Conservation (phyloP, 1,140 invertebrate species). For the Limonius californicus region DNA sequence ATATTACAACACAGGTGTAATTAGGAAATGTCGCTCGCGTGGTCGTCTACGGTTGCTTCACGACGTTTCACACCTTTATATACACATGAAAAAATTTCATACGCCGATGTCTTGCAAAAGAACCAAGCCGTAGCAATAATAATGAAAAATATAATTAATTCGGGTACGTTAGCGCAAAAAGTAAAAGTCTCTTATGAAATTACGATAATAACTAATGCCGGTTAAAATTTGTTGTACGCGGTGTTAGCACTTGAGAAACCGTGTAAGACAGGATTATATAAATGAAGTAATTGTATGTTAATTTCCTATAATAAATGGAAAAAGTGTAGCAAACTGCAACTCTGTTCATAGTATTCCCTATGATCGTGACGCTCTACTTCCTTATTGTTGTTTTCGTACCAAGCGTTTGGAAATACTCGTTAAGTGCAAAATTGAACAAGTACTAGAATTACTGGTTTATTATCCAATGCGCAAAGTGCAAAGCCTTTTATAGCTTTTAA, state of each 20-base stretch:
- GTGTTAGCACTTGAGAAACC: background rate
- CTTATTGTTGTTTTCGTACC: background rate
- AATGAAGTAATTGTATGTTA: conserved; percentile 10
- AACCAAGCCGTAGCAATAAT: background rate
- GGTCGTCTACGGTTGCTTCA: too few relatives aligned
- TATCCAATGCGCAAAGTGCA: background rate
- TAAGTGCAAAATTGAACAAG: background rate
- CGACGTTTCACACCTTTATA: too few relatives aligned
- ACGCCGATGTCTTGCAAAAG: background rate
- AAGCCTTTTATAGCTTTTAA: background rate
- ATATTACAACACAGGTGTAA: too few relatives aligned
- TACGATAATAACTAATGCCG: background rate
- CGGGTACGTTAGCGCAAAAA: background rate
- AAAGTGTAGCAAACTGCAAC: background rate
- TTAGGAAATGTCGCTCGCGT: too few relatives aligned
- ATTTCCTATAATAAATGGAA: background rate
- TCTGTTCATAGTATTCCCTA: background rate
- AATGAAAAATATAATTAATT: background rate
- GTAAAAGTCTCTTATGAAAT: conserved; percentile 11
- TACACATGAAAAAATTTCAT: too few relatives aligned
- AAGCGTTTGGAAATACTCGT: background rate
- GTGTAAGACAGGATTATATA: conserved; percentile 6
- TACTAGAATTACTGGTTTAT: background rate
- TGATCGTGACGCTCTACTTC: conserved; percentile 5
- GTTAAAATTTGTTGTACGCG: background rate